These are phyloP conservation scores for Salvelinus fontinalis DNA, from an alignment of 2,113 vertebrate species.

Conservation along the genomic window DNA sequence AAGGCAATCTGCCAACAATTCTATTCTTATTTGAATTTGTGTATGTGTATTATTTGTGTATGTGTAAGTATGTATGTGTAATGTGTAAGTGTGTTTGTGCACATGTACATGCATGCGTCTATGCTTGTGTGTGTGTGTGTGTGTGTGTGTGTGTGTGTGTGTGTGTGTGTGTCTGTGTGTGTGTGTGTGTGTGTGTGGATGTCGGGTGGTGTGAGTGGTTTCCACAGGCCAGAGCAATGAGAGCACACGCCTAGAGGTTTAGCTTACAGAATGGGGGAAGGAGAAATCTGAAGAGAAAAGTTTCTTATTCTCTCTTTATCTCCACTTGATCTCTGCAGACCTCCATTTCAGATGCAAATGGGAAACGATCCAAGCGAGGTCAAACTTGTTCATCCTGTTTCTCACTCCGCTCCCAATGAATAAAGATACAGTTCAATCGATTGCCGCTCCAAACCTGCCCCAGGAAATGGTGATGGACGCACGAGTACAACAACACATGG, in stretches of 20 bases:
- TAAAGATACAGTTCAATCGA: conserved; percentile 54
- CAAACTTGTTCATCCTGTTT: conserved; percentile 52
- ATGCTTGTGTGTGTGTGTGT: neutral
- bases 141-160: too few relatives aligned
- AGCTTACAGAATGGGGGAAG: conserved; percentile 6
- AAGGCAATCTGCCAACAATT: too few relatives aligned
- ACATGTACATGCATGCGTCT: neutral
- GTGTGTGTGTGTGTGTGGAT: too few relatives aligned
- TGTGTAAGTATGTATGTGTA: too few relatives aligned
- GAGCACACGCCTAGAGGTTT: conserved; percentile 26
- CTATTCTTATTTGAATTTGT: too few relatives aligned
- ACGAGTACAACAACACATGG: neutral
- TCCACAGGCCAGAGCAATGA: conserved; percentile 21
- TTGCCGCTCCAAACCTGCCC: conserved; percentile 20
- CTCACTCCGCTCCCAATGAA: conserved; percentile 41
- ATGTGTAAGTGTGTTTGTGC: neutral
- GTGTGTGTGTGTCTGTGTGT: too few relatives aligned
- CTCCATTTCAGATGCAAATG: conserved; percentile 68
- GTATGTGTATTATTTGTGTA: too few relatives aligned
- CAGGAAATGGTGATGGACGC: conserved; percentile 39
- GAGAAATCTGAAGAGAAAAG: conserved; percentile 32
- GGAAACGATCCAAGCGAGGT: conserved; percentile 56
- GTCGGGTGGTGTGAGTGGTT: neutral
- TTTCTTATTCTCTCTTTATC: conserved; percentile 47
- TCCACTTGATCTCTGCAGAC: conserved; percentile 57